Evolutionary conservation across 2,888 invertebrate species (phyloP), one percentile per base, ranked within the genome.

Genomic region (Phaonia tiefii): DNA sequence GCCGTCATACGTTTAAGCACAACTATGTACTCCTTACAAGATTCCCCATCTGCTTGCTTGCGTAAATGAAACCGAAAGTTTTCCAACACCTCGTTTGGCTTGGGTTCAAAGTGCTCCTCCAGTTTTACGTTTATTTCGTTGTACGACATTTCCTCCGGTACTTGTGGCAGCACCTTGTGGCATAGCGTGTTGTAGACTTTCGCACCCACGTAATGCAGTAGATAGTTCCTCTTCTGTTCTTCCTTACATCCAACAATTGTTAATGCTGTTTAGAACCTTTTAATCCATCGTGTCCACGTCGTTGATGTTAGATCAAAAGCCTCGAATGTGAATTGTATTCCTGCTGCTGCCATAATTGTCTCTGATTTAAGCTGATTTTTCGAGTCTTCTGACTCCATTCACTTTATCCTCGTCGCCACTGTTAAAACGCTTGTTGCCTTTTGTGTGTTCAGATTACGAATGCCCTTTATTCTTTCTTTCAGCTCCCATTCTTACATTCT

Each of bases 191-290:
- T 75, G 46, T 75, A 75, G 13, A 69, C 49, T 26, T 51, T 7
- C 42, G 51, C 13, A 31, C 75, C 75, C 13, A 75, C 44, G 15
- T 60, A 75, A 75, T 75, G 75, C 3, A 75, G 60, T 8, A 75
- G 39, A 25, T 70, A 25, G 8, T 15, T 37, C 22, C 44, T 69
- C 7, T 70, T 4, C 31, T 70, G 69, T 17, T 26, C 15, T 5
- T 10, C 5, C 1, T 60, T 1, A n/a, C 67, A 69, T 46, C 58
- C 69, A 39, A 60, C 67, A 13, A 75, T 11, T 2, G 20, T 39
- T 17, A 75, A 26, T 25, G 58, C 75, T n/a, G 58, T 74, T 22
- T 66, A n/a, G 20, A 74, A 74, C 2, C 67, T 5, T 44, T 65
- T 25, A 0, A 22, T 66, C 66, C 74, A 74, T 5, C 74, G 17